Conservation (phyloP, 2,113 vertebrate genomes). For the Micronycteris hirsuta region DNA sequence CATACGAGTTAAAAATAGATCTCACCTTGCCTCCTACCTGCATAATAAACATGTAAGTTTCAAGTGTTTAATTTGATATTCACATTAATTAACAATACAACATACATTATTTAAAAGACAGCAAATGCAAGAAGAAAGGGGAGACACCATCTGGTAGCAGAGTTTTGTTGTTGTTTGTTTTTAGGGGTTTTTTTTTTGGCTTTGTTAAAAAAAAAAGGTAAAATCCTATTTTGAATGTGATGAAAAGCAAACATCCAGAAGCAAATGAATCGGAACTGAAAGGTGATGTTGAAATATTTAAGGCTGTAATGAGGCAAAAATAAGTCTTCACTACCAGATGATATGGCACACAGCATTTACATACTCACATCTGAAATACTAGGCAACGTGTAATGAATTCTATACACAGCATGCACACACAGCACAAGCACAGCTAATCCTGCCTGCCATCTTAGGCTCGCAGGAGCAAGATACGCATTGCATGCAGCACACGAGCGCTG, state of each 20-base stretch:
- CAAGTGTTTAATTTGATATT: conserved; percentile 89
- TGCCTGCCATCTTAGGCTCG: conserved; percentile 87
- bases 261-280: conserved; percentile 82
- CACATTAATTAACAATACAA: conserved; percentile 91
- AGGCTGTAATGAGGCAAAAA: conserved; percentile 80
- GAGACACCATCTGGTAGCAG: conserved; percentile 84
- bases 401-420: conserved; percentile 84
- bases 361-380: conserved; percentile 85
- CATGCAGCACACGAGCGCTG: conserved; percentile 80
- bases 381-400: conserved; percentile 86
- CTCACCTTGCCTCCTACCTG: conserved; percentile 86
- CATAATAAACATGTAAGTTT: conserved; percentile 88
- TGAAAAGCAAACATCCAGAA: conserved; percentile 77
- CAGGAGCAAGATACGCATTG: conserved; percentile 79
- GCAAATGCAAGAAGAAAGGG: conserved; percentile 83
- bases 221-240: conserved; percentile 81
- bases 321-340: conserved; percentile 80
- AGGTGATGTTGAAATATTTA: conserved; percentile 79
- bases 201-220: conserved; percentile 66
- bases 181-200: conserved; percentile 58
- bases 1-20: conserved; percentile 89
- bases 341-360: conserved; percentile 84
- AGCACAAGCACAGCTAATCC: conserved; percentile 86
- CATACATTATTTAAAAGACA: conserved; percentile 89
- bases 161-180: conserved; percentile 77